Base-by-base conservation (phyloP, 2,113 vertebrate species). In the Elachura formosa region DNA sequence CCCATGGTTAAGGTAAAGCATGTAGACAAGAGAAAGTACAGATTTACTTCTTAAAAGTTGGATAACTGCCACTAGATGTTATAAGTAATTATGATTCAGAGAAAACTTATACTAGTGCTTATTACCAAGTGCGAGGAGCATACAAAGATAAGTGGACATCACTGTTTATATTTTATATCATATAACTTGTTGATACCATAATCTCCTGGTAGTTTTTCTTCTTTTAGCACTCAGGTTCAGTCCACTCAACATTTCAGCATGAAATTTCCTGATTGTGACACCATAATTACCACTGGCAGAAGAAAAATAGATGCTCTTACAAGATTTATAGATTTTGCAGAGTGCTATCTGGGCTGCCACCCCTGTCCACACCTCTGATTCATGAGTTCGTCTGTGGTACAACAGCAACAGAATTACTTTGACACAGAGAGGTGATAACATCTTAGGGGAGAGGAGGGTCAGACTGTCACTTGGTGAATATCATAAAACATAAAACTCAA, bases 341-440 rank as follows among this genome's bases (percentile, higher is more conserved):
- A 94, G 77, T 48, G 69, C 80, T 94, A 58, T 95, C 92, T 94
- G 58, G 58, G 93, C 94, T 93, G 93, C 92, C 91, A 95, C 93
- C 84, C 75, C 93, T 95, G 74, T 76, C 96, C 94, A 95, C 93
- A 96, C 94, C 96, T 91, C 93, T 95, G 96, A 97, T 97, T 97
- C 97, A 96, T 96, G 94, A 97, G 91, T 89, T 94, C 96, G 96
- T 97, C 96, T 97, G 93, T 91, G 69, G 36, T 76, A 95, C 96
- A 95, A 96, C 94, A 97, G 96, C 56, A 73, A 86, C 79, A 96
- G 94, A 98, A 98, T 98, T 96, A 92, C 94, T 97, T 96, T 96
- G 95, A 91, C 94, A 95, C 59, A 88, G 76, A 97, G 91, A 95
- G 96, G 87, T 89, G 95, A 97, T 97, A 98, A 95, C 87, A 95